Evolutionary conservation across 35 echinoderm and acorn worm genomes (phyloP).

Genomic region (Diadema setosum): DNA sequence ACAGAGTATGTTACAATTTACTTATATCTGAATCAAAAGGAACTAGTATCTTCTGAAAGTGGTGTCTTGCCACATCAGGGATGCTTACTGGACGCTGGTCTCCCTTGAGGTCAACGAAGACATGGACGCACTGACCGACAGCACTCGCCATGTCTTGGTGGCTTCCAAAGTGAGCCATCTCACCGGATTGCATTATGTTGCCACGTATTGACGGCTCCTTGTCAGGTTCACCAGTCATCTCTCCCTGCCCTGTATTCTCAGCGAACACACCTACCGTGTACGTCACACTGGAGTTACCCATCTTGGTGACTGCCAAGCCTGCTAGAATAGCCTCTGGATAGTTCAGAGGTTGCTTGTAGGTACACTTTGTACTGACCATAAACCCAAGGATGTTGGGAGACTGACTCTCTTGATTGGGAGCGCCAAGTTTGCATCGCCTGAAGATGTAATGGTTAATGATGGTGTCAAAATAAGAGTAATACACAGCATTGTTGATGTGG

Average conservation of each 20-base stretch:
- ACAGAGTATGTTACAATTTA: not conserved
- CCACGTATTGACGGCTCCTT: not conserved
- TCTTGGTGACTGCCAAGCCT: conserved; percentile 51
- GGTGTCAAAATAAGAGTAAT: conserved; percentile 90
- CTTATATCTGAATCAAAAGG: not conserved
- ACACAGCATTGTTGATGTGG: conserved; percentile 88
- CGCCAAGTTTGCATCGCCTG: conserved; percentile 23
- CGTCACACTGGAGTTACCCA: conserved; percentile 78
- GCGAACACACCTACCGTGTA: conserved; percentile 79
- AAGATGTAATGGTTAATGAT: conserved; percentile 89
- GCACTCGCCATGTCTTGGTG: conserved; percentile 54
- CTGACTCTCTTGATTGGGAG: conserved; percentile 37
- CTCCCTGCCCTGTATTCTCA: too few relatives aligned
- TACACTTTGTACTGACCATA: conserved; percentile 80
- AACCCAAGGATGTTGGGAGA: conserved; percentile 60
- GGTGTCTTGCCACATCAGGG: not conserved
- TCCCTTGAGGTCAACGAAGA: conserved; percentile 64
- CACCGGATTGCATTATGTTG: not conserved
- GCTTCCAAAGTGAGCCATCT: not conserved
- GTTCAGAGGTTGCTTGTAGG: conserved; percentile 51
- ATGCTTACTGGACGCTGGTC: not conserved
- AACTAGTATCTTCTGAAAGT: not conserved
- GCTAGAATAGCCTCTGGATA: conserved; percentile 79
- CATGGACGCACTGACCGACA: conserved; percentile 88
- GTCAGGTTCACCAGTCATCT: not conserved